Evolutionary conservation across 2,888 invertebrate genomes (phyloP), one percentile per base, ranked within the genome.

Genomic region (Trichopoda pennipes): DNA sequence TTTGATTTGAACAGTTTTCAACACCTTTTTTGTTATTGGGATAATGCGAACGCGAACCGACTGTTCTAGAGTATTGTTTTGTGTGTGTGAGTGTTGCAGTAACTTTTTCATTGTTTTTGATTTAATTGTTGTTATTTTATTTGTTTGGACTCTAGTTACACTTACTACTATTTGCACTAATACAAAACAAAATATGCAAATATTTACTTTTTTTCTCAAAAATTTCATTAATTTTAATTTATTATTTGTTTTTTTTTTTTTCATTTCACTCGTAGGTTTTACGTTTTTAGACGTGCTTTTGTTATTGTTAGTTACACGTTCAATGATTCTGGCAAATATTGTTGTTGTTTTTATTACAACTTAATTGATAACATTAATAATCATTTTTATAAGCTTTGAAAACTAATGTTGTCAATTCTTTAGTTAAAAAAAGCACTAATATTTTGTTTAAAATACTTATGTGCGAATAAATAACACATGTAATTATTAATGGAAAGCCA

Each of bases 111-210:
- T 56, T 61, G 49, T 61, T 53, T 49, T 51, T 23, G 10, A 38
- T 53, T 49, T 66, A 19, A 42, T 53, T 49, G 14, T 44, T 72
- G 16, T 63, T 63, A 14, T 80, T 79, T 17, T 64, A 66, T 6
- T 73, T 74, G 55, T 61, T 63, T 28, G 51, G 51, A 66, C 55
- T 73, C 61, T 53, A 63, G 49, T 66, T 55, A 32, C 28, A 60
- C 53, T 23, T 72, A 68, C 60, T 66, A 58, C 35, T 72, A 38
- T 69, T 70, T 12, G 63, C 69, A 74, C 74, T 66, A 38, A 70
- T 28, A 70, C 53, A 75, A 78, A 81, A 58, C 70, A 64, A 75
- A 74, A 55, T 58, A 74, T 78, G 64, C 42, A 78, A 81, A 81
- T 73, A 56, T 69, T 38, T 19, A 17, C 9, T 28, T 47, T 42